A percentile compares a stretch with the other conserved stretches of the same genome.
Evolutionary conservation across 2,113 vertebrate species (phyloP).

Genomic region (Prietella phreatophila): DNA sequence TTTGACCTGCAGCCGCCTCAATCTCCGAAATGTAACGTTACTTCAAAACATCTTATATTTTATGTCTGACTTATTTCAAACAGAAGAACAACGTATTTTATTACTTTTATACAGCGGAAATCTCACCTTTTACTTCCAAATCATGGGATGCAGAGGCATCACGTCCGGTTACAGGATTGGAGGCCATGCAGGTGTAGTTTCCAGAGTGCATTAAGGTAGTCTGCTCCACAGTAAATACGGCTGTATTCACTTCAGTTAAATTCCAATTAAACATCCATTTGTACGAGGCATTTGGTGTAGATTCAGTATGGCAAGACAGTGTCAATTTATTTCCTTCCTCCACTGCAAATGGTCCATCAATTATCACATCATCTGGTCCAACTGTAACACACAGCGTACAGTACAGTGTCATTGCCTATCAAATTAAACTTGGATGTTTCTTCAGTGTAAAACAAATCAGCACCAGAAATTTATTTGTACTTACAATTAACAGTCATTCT

Average conservation of each 20-base stretch:
- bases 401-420: background rate
- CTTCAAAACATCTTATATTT: too few species aligned
- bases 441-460: background rate
- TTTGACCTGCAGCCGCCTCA: too few species aligned
- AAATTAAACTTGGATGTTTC: background rate
- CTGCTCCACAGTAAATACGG: conserved; percentile 11
- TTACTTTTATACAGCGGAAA: too few species aligned
- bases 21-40: too few species aligned
- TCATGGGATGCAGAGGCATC: background rate
- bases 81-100: too few species aligned
- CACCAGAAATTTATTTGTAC: conserved; percentile 24
- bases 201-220: conserved; percentile 35
- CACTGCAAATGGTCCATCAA: conserved; percentile 45
- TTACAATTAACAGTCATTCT: conserved; percentile 53
- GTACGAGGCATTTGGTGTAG: conserved; percentile 52
- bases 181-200: conserved; percentile 49
- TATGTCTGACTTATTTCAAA: too few species aligned
- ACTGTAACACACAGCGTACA: conserved; percentile 61
- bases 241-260: conserved; percentile 16
- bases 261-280: conserved; percentile 56
- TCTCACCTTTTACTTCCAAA: conserved; percentile 29
- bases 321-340: background rate
- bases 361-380: conserved; percentile 59
- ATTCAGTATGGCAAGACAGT: conserved; percentile 56
- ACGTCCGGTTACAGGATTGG: conserved; percentile 31